A percentile compares a stretch with the other conserved stretches of the same genome.
phyloP scores from a whole-genome alignment of 2,888 invertebrate genomes.

The Amphipyra tragopoginis region DNA sequence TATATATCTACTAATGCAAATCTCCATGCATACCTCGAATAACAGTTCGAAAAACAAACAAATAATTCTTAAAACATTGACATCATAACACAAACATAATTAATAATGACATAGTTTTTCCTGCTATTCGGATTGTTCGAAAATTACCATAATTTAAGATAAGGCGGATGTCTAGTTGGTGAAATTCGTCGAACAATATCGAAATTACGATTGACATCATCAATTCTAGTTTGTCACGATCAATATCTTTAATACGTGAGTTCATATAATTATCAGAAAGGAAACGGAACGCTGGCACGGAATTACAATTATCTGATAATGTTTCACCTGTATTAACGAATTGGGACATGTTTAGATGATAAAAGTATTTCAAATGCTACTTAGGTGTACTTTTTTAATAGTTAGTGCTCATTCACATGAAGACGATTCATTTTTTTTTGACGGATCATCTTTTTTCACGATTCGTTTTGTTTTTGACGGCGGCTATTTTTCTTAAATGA shows the following conservation, averaged over 20 bases:
- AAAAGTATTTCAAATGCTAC: conserved; percentile 37
- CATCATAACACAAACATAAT: conserved; percentile 22
- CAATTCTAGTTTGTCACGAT: conserved; percentile 46
- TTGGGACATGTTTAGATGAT: conserved; percentile 44
- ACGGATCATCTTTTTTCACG: too few species aligned
- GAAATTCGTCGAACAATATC: conserved; percentile 56
- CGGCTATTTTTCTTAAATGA: too few species aligned
- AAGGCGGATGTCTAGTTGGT: conserved; percentile 27
- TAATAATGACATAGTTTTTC: conserved; percentile 42
- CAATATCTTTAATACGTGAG: conserved; percentile 30
- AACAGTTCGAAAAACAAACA: conserved; percentile 21
- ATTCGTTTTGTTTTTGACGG: too few species aligned
- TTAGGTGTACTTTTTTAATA: background rate
- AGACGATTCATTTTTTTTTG: too few species aligned
- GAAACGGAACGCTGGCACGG: conserved; percentile 43
- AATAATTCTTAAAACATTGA: conserved; percentile 5
- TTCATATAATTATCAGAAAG: conserved; percentile 40
- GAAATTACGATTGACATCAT: conserved; percentile 59
- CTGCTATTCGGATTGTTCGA: conserved; percentile 21
- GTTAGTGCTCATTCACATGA: too few species aligned
- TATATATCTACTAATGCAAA: background rate
- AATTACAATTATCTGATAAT: conserved; percentile 56
- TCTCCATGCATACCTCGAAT: conserved; percentile 13
- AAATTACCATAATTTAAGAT: conserved; percentile 48
- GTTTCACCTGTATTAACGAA: conserved; percentile 41